Evolutionary conservation across 2,888 invertebrate genomes (phyloP).

Genomic region (Poecilobothrus nobilitatus): DNA sequence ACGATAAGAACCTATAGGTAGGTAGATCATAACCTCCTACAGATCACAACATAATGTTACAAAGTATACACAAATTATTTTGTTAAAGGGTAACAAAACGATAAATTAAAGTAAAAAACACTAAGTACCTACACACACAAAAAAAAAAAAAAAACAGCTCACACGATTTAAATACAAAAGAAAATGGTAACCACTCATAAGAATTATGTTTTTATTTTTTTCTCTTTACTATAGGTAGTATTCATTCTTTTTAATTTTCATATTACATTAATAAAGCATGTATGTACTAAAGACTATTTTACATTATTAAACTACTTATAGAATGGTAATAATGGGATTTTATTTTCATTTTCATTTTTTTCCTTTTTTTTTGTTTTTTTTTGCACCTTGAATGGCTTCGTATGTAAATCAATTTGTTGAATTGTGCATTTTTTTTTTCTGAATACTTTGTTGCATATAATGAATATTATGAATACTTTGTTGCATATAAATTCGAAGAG

Average conservation of each 20-base stretch:
- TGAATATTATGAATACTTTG: too few species aligned
- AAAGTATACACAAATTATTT: neutral
- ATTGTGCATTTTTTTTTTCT: too few species aligned
- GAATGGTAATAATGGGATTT: neutral
- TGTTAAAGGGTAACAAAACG: slow-evolving; percentile 1
- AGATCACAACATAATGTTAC: too few species aligned
- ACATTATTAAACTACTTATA: neutral
- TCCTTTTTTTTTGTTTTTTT: too few species aligned
- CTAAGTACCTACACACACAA: too few species aligned
- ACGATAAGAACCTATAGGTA: too few species aligned
- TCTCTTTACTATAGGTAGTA: neutral
- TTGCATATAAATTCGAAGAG: too few species aligned
- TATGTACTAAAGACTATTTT: neutral
- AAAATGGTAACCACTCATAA: neutral
- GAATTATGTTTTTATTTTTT: neutral
- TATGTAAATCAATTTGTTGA: too few species aligned
- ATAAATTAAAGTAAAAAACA: neutral
- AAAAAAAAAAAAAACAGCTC: too few species aligned
- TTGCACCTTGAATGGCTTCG: neutral
- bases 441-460: too few species aligned
- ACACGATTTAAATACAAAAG: too few species aligned
- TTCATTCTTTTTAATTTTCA: neutral
- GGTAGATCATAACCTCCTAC: too few species aligned
- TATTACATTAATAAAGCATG: neutral
- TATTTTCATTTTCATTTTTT: neutral